Base-by-base conservation (phyloP, 92 coral and sea anemone species). In the Epizoanthus scotinus region DNA sequence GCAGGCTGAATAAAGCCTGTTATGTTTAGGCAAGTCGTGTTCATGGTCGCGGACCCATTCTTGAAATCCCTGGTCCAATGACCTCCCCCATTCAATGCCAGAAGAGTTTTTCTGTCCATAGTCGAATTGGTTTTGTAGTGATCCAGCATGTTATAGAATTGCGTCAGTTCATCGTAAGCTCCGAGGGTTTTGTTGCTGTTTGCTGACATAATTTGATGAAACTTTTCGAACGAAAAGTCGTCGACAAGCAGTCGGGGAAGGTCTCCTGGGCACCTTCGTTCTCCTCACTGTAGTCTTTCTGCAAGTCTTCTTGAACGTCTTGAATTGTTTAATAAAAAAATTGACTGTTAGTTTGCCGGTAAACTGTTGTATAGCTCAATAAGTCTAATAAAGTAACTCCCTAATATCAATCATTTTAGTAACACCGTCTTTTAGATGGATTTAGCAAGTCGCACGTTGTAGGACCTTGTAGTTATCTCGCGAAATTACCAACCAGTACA, bases 1-100 rank as follows among this genome's bases (percentile, higher is more conserved):
- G 90, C 90, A 0, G 90, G 84, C 34, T 86, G 86, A 29, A 86
- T 86, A 34, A 82, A 82, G 12, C 84, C 84, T n/a, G 90, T 82
- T 19, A 82, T 82, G 75, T 86, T 86, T 21, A 86, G 71, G 67
- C 90, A 82, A 7, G 86, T 77, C 26, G 31, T 25, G 5, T 86
- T 77, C 84, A 86, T 86, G 12, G 87, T 87, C 3, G 47, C 54
- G 4, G 87, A 83, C 5, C 87, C 85, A 56, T 78, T 84, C 67
- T 87, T 78, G 59, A 70, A 87, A 59, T 71, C 85, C n/a, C 85
- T 57, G 20, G 87, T 83, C 87, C 87, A 83, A 56, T 78, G 85
- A 3, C 77, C 85, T 18, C 84, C 91, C 24, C 90, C 87, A n/a
- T 87, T 83, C 6, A 87, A 62, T 0, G 91, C 91, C 22, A 83